Percentiles rank a stretch among this genome's conserved stretches.
Conservation (phyloP, 2,888 invertebrate genomes). For the Eustalomyia histrio region DNA sequence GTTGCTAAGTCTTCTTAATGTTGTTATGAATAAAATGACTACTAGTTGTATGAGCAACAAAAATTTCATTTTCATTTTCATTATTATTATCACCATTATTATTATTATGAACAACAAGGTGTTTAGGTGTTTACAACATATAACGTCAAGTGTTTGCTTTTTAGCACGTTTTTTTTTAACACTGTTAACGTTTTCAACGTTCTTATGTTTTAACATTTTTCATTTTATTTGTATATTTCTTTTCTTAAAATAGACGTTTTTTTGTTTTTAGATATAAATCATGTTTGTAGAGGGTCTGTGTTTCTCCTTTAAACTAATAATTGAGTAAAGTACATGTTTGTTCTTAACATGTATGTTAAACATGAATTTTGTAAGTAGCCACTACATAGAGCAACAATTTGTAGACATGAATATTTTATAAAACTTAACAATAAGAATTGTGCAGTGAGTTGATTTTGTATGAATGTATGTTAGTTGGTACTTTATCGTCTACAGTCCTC, state of each 20-base stretch:
- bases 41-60: neutral
- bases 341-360: neutral
- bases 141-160: constrained; percentile 55
- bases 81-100: neutral
- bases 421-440: neutral
- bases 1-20: neutral
- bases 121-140: constrained; percentile 12
- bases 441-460: neutral
- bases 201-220: neutral
- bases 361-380: neutral
- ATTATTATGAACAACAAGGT: neutral
- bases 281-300: neutral
- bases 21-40: neutral
- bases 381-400: constrained; percentile 9
- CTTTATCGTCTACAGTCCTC: neutral
- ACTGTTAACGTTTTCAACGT: neutral
- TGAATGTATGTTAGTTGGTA: neutral
- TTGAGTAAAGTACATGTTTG: neutral
- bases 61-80: neutral
- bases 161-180: constrained; percentile 50
- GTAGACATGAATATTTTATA: constrained; percentile 30
- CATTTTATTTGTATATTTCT: neutral
- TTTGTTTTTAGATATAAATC: neutral
- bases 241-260: neutral
- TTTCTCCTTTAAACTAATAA: neutral